Evolutionary conservation across 2,113 vertebrate species (phyloP), one percentile per base, ranked within the genome.

Genomic region (Ramphastos sulfuratus): DNA sequence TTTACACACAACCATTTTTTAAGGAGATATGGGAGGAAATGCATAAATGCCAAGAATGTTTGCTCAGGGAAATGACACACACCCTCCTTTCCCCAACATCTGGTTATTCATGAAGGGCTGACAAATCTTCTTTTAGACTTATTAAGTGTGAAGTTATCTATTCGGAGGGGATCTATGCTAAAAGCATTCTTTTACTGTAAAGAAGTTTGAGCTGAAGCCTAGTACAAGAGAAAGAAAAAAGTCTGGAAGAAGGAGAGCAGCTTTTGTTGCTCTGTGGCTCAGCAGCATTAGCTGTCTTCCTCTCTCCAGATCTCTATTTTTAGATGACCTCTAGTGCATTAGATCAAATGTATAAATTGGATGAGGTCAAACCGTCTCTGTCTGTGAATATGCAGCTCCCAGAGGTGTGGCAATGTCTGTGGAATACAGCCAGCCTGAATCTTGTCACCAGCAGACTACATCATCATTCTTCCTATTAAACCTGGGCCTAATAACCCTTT

Each of bases 11-110:
- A 80, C 64, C 50, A 46, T 46, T 46, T 46, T 46, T 87, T 64
- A 76, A 91, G 90, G 76, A 93, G 78, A 93, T 94, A 89, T 2
- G 56, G 75, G 94, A 94, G 80, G 92, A 96, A 95, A 92, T 83
- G 79, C 60, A 94, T 69, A 92, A 95, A 95, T 96, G 85, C 72
- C 82, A 89, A 90, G 91, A 94, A 92, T 94, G 76, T 90, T 95
- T 96, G 89, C 64, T 91, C 63, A 91, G 92, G 84, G 81, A 94
- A 95, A 95, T 83, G 65, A 93, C 84, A 92, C 82, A 92, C 70
- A 37, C 85, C 69, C 83, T 79, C 55, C 55, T 93, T 95, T 89
- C 89, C 79, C 71, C 84, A 97, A 90, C 86, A 92, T 92, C 90
- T 95, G 90, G 63, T 74, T 87, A 70, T 78, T 82, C 69, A 84